Evolutionary conservation across 2,797 vertebrate species (phyloP).

Genomic region (Cirrhinus mrigala): DNA sequence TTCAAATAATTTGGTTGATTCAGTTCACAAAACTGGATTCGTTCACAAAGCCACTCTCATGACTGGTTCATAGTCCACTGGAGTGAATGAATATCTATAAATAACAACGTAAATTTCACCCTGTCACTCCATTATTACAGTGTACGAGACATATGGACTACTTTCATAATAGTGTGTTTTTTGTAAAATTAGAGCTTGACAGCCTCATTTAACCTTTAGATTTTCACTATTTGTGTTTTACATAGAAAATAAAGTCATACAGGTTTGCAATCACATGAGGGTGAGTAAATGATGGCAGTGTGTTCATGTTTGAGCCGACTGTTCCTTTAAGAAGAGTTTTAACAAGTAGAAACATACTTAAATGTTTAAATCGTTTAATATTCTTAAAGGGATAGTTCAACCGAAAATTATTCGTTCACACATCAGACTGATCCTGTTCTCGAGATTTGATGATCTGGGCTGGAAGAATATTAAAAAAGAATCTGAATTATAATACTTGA

Average conservation of each 20-base stretch:
- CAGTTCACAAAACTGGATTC: neutral
- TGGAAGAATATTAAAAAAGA: too few relatives aligned
- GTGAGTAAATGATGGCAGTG: neutral
- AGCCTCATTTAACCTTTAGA: neutral
- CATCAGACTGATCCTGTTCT: neutral
- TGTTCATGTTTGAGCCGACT: neutral
- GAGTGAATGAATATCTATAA: neutral
- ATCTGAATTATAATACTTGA: neutral
- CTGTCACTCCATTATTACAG: neutral
- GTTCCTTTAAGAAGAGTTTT: neutral
- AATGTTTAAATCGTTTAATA: neutral
- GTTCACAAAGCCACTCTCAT: neutral
- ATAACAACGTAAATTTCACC: slow-evolving; percentile 6
- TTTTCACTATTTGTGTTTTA: neutral
- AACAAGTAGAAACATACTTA: neutral
- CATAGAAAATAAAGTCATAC: neutral
- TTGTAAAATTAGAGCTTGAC: neutral
- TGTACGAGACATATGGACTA: neutral
- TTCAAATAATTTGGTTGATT: neutral
- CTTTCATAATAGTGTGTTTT: neutral
- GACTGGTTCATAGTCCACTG: neutral
- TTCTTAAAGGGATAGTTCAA: neutral
- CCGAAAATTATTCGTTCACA: neutral
- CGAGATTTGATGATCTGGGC: neutral
- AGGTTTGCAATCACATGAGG: neutral